Base-by-base conservation (phyloP, 2,888 invertebrate species). In the Tetrapedia diversipes region DNA sequence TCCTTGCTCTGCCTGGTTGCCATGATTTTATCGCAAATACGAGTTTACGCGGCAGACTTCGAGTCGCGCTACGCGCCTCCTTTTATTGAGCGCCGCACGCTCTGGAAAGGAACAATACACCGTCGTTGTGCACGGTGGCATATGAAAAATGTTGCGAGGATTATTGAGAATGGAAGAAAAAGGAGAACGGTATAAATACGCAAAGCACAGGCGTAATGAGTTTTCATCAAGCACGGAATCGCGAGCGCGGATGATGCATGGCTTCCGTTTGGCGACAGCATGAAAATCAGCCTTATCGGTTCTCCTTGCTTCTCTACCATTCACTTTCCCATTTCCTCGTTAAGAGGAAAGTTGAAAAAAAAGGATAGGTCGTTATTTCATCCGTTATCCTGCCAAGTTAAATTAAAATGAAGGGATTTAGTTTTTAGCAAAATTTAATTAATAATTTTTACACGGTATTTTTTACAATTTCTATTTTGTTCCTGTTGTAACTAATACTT, bases 241-340 rank as follows among this genome's bases (percentile, higher is more conserved):
- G 66, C 19, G 29, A 22, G 4, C n/a, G 24, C 14, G 11, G n/a
- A n/a, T 54, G 67, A 77, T 63, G n/a, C 47, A 64, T 34, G 63
- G 27, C 56, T 79, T 77, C 79, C 72, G 72, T 47, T 66, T 67
- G 76, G 56, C 34, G 71, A 61, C 68, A 69, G 61, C 70, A 45
- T 34, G 57, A 64, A 79, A 69, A 51, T 71, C 47, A 54, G 29
- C 16, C 27, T 34, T 65, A 63, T 72, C 68, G 24, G 34, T 59
- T 53, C 49, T n/a, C 54, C 32, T 53, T 7, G 53, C 27, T 11
- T 29, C 47, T 24, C 39, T 24, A 37, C 41, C 45, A 32, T 47
- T 45, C 60, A 39, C 32, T 27, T 34, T 22, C 19, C 14, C 7
- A 7, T 24, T 27, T 34, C 10, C 32, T 11, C 45, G 14, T 16